Base-by-base conservation (phyloP, 1,140 invertebrate genomes). In the Mycetomoellerius zeteki region DNA sequence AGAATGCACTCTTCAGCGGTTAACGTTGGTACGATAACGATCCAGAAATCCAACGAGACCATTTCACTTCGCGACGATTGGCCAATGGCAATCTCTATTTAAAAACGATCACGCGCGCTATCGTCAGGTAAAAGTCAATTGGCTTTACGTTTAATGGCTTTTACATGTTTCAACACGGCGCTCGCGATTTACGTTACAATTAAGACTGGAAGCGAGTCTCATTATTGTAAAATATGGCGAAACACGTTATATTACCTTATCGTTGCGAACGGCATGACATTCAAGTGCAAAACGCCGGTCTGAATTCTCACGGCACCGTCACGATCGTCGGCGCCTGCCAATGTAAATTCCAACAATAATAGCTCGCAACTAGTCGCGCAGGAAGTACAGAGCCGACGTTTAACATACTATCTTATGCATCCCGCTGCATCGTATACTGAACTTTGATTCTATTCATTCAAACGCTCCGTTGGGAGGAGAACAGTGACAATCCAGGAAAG, bases 231-330 rank as follows among this genome's bases (percentile, higher is more conserved):
- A 86, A 84, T 72, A 64, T 37, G 69, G 50, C 14, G 64, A 71
- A 50, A 82, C 78, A 82, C 16, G 47, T 69, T 21, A 71, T 30
- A 62, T 72, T 69, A 75, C 76, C 75, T 80, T 85, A 87, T 88
- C 87, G 56, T 84, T 84, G 47, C 89, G 89, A 91, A 89, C 84
- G 72, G 73, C 86, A 85, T 91, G 86, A 91, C 88, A 87, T 87
- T 89, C 84, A 78, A 86, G 78, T 80, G 85, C 71, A 86, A 82
- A 72, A 71, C 80, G 77, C 65, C 77, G 85, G 54, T 37, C 80
- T 62, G 27, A 37, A 52, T 86, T 82, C 77, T 86, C 80, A 81
- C 65, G 78, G 65, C 54, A 47, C 65, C 69, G 60, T 73, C 80
- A 85, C 80, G 65, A 86, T 80, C 78, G 71, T 58, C 76, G 71